These are phyloP conservation scores for Cyprinodon diabolis DNA, from an alignment of 2,797 vertebrate genomes.

Conservation along the genomic window DNA sequence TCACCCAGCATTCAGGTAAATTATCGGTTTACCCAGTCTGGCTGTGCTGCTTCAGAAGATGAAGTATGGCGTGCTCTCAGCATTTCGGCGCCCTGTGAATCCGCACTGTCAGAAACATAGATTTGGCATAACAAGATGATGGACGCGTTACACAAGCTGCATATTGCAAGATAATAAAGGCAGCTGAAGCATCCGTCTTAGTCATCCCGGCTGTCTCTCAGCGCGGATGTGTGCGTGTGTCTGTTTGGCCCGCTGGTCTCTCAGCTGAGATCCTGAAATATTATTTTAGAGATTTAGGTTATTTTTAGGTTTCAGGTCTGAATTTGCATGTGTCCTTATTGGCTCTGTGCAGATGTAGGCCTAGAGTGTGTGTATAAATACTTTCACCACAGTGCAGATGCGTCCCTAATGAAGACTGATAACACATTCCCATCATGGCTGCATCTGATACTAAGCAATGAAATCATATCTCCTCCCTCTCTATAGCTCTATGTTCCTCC, in stretches of 20 bases:
- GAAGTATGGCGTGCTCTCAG: slow-evolving; percentile 42
- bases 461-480: background rate
- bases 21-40: slow-evolving; percentile 45
- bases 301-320: slow-evolving; percentile 14
- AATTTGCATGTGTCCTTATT: background rate
- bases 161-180: slow-evolving; percentile 65
- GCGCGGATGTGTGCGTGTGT: slow-evolving; percentile 22
- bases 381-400: background rate
- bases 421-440: background rate
- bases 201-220: slow-evolving; percentile 38
- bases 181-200: slow-evolving; percentile 57
- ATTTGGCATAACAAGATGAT: slow-evolving; percentile 60
- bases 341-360: background rate
- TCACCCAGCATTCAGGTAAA: slow-evolving; percentile 58
- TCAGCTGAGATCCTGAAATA: slow-evolving; percentile 38
- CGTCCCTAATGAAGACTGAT: background rate
- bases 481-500: background rate
- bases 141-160: slow-evolving; percentile 57
- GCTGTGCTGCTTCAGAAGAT: slow-evolving; percentile 43
- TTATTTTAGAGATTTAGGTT: slow-evolving; percentile 25
- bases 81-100: slow-evolving; percentile 50
- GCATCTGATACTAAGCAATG: background rate
- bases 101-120: slow-evolving; percentile 52
- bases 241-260: slow-evolving; percentile 27
- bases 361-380: background rate